Evolutionary conservation across 2,797 vertebrate species (phyloP).

Genomic region (Onychomys arenicola): DNA sequence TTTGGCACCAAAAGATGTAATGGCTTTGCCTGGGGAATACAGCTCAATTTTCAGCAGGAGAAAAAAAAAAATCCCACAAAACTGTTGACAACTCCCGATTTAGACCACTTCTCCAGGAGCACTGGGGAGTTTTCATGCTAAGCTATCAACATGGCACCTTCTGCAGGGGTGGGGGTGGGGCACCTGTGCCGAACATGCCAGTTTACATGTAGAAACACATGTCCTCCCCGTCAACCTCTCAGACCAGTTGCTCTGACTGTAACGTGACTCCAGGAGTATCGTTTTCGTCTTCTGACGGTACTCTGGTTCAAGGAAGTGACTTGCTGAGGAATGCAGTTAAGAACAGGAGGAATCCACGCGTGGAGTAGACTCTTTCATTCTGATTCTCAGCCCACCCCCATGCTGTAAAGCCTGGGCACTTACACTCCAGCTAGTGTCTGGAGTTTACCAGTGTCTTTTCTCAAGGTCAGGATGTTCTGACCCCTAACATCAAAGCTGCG

Average conservation of each 20-base stretch:
- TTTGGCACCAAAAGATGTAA: conserved; percentile 83
- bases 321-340: background rate
- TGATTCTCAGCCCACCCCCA: rapidly evolving
- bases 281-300: conserved; percentile 26
- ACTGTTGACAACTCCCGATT: conserved; percentile 77
- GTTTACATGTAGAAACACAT: background rate
- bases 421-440: background rate
- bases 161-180: background rate
- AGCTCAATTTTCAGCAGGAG: conserved; percentile 78
- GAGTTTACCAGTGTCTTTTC: background rate
- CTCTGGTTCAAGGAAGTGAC: conserved; percentile 2
- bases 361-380: background rate
- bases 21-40: conserved; percentile 79
- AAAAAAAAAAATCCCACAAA: background rate
- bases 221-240: background rate
- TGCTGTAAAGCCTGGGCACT: rapidly evolving
- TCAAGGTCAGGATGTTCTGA: background rate
- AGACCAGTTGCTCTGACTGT: background rate
- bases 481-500: background rate
- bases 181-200: background rate
- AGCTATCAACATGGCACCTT: background rate
- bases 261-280: background rate
- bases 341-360: background rate
- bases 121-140: conserved; percentile 21
- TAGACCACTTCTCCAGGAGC: conserved; percentile 61